These are phyloP conservation scores for Amblyjoppa proteus DNA, from an alignment of 2,888 invertebrate species.

Conservation along the genomic window DNA sequence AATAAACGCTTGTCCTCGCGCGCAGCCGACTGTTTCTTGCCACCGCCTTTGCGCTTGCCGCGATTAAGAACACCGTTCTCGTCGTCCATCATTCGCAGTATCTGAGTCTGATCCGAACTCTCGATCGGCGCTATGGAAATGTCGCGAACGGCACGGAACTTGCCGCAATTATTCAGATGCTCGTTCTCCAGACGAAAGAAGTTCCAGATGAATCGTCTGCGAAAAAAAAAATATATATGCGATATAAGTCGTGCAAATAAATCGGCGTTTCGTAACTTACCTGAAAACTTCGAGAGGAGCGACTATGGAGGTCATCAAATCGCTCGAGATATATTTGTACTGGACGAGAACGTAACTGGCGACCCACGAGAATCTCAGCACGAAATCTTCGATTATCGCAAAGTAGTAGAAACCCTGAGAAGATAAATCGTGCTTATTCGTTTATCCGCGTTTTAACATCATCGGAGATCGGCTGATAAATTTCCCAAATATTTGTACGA, in stretches of 20 bases:
- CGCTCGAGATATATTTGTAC: slow-evolving; percentile 90
- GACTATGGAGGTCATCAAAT: slow-evolving; percentile 93
- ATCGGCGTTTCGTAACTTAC: slow-evolving; percentile 84
- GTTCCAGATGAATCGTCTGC: slow-evolving; percentile 98
- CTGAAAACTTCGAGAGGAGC: slow-evolving; percentile 96
- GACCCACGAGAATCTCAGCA: slow-evolving; percentile 97
- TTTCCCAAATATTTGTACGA: not conserved
- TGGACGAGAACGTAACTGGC: slow-evolving; percentile 94
- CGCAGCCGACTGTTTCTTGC: slow-evolving; percentile 81
- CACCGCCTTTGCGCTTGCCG: slow-evolving; percentile 85
- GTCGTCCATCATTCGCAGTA: slow-evolving; percentile 98
- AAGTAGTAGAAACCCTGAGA: slow-evolving; percentile 96
- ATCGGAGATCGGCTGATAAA: not conserved
- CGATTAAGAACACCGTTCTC: slow-evolving; percentile 94
- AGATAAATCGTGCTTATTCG: slow-evolving; percentile 35
- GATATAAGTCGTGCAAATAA: not conserved
- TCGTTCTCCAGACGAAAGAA: slow-evolving; percentile 99
- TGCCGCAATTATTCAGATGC: slow-evolving; percentile 99
- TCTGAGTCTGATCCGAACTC: slow-evolving; percentile 95
- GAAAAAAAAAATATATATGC: slow-evolving; percentile 59
- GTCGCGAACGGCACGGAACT: slow-evolving; percentile 98
- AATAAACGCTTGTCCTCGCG: slow-evolving; percentile 85
- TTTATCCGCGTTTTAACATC: slow-evolving; percentile 30
- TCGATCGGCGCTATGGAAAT: slow-evolving; percentile 98
- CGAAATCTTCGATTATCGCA: slow-evolving; percentile 97